Evolutionary conservation across 2,888 invertebrate genomes (phyloP).

Genomic region (Tethea ocularis): DNA sequence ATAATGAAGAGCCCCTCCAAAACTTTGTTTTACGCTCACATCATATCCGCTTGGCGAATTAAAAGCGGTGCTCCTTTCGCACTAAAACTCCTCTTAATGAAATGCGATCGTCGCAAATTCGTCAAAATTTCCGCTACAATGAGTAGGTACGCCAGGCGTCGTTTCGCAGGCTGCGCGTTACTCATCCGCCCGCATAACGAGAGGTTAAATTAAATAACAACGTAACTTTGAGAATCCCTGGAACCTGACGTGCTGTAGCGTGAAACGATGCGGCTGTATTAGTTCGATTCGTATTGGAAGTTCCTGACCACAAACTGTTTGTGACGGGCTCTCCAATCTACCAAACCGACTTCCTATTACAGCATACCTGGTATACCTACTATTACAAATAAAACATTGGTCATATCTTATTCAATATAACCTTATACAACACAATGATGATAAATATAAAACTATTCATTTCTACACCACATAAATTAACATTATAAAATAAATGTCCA

Average conservation of each 20-base stretch:
- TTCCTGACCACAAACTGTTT: slow-evolving; percentile 67
- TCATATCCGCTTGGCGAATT: slow-evolving; percentile 73
- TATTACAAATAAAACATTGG: neutral
- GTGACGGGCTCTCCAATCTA: slow-evolving; percentile 36
- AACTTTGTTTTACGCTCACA: slow-evolving; percentile 71
- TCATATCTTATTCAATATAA: neutral
- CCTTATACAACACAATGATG: too few relatives aligned
- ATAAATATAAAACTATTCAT: too few relatives aligned
- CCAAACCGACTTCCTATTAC: neutral
- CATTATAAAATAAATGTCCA: too few relatives aligned
- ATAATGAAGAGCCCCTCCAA: slow-evolving; percentile 73
- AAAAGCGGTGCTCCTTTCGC: slow-evolving; percentile 68
- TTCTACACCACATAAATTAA: too few relatives aligned
- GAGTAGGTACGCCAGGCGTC: slow-evolving; percentile 63
- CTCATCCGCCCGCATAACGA: slow-evolving; percentile 71
- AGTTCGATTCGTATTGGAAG: slow-evolving; percentile 65
- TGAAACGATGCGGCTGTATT: slow-evolving; percentile 51
- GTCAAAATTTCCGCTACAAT: slow-evolving; percentile 78
- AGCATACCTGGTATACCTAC: too few relatives aligned
- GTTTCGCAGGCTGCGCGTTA: slow-evolving; percentile 63
- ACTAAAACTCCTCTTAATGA: slow-evolving; percentile 76
- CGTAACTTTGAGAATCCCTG: slow-evolving; percentile 62
- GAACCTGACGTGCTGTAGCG: slow-evolving; percentile 42
- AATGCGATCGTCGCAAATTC: slow-evolving; percentile 77
- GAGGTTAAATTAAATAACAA: slow-evolving; percentile 80